Conservation (phyloP, 2,888 invertebrate species). For the Watsonalla binaria region DNA sequence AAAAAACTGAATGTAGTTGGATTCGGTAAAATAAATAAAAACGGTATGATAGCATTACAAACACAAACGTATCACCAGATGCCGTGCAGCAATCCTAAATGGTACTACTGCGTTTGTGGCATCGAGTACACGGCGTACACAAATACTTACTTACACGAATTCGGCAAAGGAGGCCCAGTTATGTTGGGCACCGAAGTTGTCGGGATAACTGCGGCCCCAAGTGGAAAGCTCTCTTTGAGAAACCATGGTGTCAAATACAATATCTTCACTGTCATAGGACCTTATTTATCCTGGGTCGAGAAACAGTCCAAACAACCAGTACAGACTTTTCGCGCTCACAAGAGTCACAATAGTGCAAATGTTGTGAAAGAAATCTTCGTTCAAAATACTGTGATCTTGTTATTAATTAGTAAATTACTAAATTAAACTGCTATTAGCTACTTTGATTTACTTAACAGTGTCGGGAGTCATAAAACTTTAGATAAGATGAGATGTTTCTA, state of each 20-base stretch:
- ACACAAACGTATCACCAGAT: constrained; percentile 40
- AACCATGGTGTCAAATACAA: constrained; percentile 34
- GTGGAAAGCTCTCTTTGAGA: constrained; percentile 29
- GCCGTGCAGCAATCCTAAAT: constrained; percentile 50
- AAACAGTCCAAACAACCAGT: constrained; percentile 13
- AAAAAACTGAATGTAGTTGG: constrained; percentile 40
- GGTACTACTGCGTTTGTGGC: constrained; percentile 61
- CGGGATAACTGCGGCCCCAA: constrained; percentile 42
- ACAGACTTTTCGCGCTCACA: constrained; percentile 3
- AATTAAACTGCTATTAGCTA: constrained; percentile 10
- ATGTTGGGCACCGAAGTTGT: constrained; percentile 36
- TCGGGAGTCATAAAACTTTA: constrained; percentile 1
- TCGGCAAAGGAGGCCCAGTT: constrained; percentile 55
- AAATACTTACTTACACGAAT: constrained; percentile 32
- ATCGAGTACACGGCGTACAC: constrained; percentile 27
- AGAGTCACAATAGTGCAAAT: constrained; percentile 2
- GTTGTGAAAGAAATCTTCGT: constrained; percentile 8
- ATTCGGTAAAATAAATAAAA: constrained; percentile 32
- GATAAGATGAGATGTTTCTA: too few species aligned
- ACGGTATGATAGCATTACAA: constrained; percentile 34
- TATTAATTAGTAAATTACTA: constrained; percentile 29
- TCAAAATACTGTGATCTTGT: constrained; percentile 14
- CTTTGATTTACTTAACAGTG: neutral
- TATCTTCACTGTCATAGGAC: constrained; percentile 52
- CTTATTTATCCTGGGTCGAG: constrained; percentile 54